A percentile compares a stretch with the other conserved stretches of the same genome.
phyloP scores from a whole-genome alignment of 2,113 vertebrate species.

The Salvelinus sp. region DNA sequence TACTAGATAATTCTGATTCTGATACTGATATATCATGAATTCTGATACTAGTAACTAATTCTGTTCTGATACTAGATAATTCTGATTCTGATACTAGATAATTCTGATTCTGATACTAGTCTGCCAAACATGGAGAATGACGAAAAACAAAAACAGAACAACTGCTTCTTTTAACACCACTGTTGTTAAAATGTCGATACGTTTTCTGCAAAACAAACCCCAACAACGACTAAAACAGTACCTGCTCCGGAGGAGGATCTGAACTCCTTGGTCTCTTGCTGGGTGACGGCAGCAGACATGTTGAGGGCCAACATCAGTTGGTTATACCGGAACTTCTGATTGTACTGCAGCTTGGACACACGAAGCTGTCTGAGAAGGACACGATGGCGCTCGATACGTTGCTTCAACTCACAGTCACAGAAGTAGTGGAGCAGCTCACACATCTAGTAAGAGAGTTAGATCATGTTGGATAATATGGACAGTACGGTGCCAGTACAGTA shows the following conservation, averaged over 20 bases:
- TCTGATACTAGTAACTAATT: no score
- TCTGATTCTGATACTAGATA: no score
- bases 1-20: no score
- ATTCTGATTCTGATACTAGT: no score
- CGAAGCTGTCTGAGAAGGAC: slow-evolving; percentile 90
- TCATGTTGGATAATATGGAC: not conserved
- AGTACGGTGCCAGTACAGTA: not conserved
- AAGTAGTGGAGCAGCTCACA: slow-evolving; percentile 95
- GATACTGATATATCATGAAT: no score
- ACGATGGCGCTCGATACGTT: slow-evolving; percentile 94
- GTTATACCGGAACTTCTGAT: slow-evolving; percentile 96
- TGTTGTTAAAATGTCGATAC: no score
- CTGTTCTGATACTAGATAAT: no score
- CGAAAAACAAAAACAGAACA: no score
- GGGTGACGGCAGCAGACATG: slow-evolving; percentile 95
- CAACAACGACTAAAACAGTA: slow-evolving; percentile 43
- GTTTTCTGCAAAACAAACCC: no score
- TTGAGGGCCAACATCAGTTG: slow-evolving; percentile 96
- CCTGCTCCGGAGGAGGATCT: slow-evolving; percentile 97
- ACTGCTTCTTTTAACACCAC: no score
- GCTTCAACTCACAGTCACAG: slow-evolving; percentile 95
- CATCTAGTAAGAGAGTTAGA: slow-evolving; percentile 77
- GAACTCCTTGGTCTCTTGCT: slow-evolving; percentile 95
- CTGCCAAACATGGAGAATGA: no score
- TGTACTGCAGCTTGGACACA: slow-evolving; percentile 92